Evolutionary conservation across 2,797 vertebrate species (phyloP).

Genomic region (Macropodus opercularis): DNA sequence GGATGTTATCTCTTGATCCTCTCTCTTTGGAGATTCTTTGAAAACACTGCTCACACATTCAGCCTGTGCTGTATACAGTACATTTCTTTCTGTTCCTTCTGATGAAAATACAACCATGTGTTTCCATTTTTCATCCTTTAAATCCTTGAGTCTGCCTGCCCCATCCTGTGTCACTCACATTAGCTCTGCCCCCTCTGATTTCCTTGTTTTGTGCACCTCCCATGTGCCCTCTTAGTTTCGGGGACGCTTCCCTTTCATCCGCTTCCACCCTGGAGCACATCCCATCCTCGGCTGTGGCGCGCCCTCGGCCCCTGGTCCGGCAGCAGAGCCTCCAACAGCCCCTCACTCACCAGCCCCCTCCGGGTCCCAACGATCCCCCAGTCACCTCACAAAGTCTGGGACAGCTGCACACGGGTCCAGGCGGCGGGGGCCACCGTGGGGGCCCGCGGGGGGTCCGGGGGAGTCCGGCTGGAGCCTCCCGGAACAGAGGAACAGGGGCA

Average conservation of each 20-base stretch:
- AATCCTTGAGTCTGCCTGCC: slow-evolving; percentile 27
- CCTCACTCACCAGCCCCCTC: slow-evolving; percentile 93
- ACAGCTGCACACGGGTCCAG: slow-evolving; percentile 91
- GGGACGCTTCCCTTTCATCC: slow-evolving; percentile 86
- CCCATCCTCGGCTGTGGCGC: slow-evolving; percentile 91
- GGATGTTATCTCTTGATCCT: slow-evolving; percentile 40
- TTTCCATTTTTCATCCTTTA: slow-evolving; percentile 8
- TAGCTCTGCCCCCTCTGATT: slow-evolving; percentile 41
- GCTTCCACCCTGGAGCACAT: slow-evolving; percentile 99
- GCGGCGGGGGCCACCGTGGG: slow-evolving; percentile 86
- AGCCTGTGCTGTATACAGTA: slow-evolving; percentile 22
- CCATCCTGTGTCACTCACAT: slow-evolving; percentile 14
- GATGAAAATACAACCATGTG: slow-evolving; percentile 22
- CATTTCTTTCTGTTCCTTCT: slow-evolving; percentile 30
- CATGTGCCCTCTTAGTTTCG: slow-evolving; percentile 68
- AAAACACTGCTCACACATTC: slow-evolving; percentile 31
- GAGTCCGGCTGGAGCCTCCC: slow-evolving; percentile 88
- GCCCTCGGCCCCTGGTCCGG: slow-evolving; percentile 93
- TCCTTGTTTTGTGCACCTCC: slow-evolving; percentile 46
- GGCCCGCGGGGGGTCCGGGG: slow-evolving; percentile 88
- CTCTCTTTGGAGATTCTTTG: slow-evolving; percentile 28
- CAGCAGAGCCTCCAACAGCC: slow-evolving; percentile 99
- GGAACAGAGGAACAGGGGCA: slow-evolving; percentile 86
- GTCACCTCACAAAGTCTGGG: slow-evolving; percentile 98
- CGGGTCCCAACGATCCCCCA: slow-evolving; percentile 92